Percentiles rank a stretch among this genome's conserved stretches.
These are phyloP conservation scores for Tetrax tetrax DNA, from an alignment of 2,113 vertebrate genomes.

Conservation along the genomic window DNA sequence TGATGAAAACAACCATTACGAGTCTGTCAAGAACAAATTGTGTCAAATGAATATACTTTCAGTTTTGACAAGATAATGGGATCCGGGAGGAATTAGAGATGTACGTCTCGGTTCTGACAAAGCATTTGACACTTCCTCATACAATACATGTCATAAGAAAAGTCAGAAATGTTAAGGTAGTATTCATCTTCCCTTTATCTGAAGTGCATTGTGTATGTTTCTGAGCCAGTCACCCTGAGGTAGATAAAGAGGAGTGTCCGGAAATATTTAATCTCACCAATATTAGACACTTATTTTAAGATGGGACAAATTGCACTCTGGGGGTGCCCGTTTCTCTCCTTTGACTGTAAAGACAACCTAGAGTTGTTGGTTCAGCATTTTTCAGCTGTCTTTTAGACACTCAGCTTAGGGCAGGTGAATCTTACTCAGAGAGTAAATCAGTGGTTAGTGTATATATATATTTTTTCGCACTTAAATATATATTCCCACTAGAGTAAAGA, in stretches of 20 bases:
- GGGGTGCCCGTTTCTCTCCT: not conserved
- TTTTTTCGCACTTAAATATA: not conserved
- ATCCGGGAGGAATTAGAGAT: not conserved
- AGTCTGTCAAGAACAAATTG: not conserved
- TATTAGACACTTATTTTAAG: not conserved
- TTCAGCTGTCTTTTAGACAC: not conserved
- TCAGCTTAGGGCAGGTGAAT: not conserved
- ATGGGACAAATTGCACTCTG: not conserved
- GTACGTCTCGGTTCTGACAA: not conserved
- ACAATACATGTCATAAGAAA: not conserved
- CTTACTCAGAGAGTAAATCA: not conserved
- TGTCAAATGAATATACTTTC: not conserved
- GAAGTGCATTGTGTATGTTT: not conserved
- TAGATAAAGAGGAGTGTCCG: not conserved
- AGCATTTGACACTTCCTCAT: not conserved
- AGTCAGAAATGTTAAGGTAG: not conserved
- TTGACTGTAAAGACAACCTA: not conserved
- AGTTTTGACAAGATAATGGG: not conserved
- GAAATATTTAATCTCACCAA: not conserved
- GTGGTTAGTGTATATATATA: no score
- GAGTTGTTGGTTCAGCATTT: not conserved
- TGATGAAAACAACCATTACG: not conserved
- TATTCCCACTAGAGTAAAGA: not conserved
- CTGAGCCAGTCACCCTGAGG: not conserved
- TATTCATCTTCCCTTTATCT: not conserved